phyloP scores from a whole-genome alignment of 2,113 vertebrate genomes.

The Gymnarchus niloticus region DNA sequence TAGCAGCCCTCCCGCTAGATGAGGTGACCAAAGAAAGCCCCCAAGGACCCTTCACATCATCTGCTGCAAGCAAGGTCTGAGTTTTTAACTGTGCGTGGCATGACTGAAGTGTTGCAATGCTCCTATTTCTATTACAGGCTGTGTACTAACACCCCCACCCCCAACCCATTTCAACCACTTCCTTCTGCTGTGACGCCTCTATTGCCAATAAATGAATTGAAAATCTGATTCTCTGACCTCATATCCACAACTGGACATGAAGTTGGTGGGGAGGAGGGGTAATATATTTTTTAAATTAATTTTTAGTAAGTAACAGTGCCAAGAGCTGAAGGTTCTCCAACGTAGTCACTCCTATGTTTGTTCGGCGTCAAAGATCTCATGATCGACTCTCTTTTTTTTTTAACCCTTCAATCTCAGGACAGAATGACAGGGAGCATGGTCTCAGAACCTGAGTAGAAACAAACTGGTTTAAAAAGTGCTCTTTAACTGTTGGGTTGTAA shows the following conservation, averaged over 20 bases:
- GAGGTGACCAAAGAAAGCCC: background rate
- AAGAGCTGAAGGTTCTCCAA: background rate
- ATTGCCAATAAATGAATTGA: background rate
- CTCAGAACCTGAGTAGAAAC: background rate
- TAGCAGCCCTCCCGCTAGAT: background rate
- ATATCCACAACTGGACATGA: background rate
- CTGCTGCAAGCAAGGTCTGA: background rate
- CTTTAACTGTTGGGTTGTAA: no score
- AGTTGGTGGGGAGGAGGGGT: no score
- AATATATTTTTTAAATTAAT: no score
- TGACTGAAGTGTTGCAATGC: background rate
- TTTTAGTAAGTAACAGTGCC: background rate
- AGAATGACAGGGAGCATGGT: background rate
- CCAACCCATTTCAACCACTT: slow-evolving; percentile 1
- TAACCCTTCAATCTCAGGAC: background rate
- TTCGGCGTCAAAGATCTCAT: background rate
- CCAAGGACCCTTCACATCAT: background rate
- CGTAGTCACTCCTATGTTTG: background rate
- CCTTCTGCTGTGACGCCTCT: background rate
- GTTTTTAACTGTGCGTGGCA: background rate
- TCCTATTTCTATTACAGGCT: background rate
- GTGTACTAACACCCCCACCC: background rate
- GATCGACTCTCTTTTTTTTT: background rate
- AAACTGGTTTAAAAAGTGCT: no score
- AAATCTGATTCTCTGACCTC: background rate